phyloP scores from a whole-genome alignment of 2,888 invertebrate species.

The Melanargia galathea region DNA sequence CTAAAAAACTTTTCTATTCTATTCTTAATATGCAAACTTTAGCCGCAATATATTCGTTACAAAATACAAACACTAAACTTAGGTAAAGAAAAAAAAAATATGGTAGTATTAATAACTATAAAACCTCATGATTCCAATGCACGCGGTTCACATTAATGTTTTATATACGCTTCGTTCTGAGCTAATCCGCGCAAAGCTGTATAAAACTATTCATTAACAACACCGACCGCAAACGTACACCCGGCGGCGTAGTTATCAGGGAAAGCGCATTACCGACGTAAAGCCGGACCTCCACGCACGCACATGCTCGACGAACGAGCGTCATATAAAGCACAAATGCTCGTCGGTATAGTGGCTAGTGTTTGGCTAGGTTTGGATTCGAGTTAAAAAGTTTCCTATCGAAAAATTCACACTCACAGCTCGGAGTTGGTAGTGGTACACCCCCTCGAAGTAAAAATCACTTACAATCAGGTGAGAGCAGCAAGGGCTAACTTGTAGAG shows the following conservation, averaged over 20 bases:
- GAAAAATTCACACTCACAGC: too few species aligned
- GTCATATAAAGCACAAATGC: background rate
- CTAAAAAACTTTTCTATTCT: too few species aligned
- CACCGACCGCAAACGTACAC: constrained; percentile 13
- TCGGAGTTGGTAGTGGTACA: too few species aligned
- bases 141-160: constrained; percentile 18
- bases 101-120: constrained; percentile 1
- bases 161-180: constrained; percentile 6
- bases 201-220: constrained; percentile 21
- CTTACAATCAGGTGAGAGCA: too few species aligned
- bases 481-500: too few species aligned
- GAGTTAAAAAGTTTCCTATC: too few species aligned
- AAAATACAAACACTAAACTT: background rate
- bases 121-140: constrained; percentile 16
- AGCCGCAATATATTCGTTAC: background rate
- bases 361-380: too few species aligned
- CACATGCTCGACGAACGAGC: background rate
- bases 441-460: too few species aligned
- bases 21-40: background rate
- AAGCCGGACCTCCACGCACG: background rate
- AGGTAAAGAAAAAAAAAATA: background rate
- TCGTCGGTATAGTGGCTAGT: background rate
- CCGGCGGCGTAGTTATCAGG: constrained; percentile 2
- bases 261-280: constrained; percentile 6
- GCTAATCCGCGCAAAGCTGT: constrained; percentile 20